Evolutionary conservation across 2,888 invertebrate species (phyloP).

Genomic region (Dynastes maya): DNA sequence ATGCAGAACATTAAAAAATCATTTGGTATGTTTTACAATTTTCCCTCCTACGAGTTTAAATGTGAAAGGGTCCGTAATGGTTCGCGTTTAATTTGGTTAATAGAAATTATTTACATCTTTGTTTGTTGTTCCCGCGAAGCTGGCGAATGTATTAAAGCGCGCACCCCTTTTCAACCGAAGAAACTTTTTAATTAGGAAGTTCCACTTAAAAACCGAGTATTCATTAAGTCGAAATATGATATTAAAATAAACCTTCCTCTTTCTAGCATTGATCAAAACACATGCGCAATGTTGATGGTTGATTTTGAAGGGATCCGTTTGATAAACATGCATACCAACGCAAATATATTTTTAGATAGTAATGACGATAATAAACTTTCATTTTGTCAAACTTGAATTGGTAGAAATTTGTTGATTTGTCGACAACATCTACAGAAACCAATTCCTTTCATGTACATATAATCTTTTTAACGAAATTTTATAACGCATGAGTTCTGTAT

Average conservation of each 20-base stretch:
- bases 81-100: constrained; percentile 41
- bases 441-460: no score
- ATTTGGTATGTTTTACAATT: constrained; percentile 31
- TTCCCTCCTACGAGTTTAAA: constrained; percentile 23
- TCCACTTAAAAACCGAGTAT: constrained; percentile 51
- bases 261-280: constrained; percentile 27
- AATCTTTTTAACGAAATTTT: no score
- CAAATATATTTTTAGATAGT: neutral
- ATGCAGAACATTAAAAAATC: constrained; percentile 29
- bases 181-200: constrained; percentile 58
- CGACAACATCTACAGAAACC: no score
- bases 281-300: constrained; percentile 22
- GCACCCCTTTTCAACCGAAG: constrained; percentile 53
- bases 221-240: constrained; percentile 56
- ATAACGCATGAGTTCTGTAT: no score
- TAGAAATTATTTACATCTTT: constrained; percentile 43
- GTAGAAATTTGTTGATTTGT: no score
- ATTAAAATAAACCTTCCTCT: constrained; percentile 53
- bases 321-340: neutral
- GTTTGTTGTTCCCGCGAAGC: constrained; percentile 30
- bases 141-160: constrained; percentile 51
- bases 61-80: constrained; percentile 35
- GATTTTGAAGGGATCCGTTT: neutral
- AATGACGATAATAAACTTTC: no score
- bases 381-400: no score